Percentiles rank a stretch among this genome's conserved stretches.
Evolutionary conservation across 2,113 vertebrate genomes (phyloP).

Genomic region (Chrysemys picta): DNA sequence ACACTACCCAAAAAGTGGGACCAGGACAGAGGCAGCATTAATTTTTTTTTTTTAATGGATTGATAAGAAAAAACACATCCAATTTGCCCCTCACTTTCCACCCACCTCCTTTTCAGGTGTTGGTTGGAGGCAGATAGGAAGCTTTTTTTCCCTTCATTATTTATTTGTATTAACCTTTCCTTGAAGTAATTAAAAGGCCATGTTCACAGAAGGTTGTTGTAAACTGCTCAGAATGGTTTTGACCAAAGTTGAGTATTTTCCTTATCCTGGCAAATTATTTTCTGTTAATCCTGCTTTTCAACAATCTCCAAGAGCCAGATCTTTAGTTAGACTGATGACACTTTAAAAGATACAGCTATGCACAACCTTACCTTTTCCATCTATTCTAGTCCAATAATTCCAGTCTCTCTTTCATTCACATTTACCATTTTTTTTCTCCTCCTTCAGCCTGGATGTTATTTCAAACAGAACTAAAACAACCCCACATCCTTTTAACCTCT

Average conservation of each 20-base stretch:
- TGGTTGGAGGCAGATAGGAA: slow-evolving; percentile 29
- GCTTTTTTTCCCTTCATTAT: not conserved
- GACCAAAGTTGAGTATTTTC: slow-evolving; percentile 22
- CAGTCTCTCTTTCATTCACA: slow-evolving; percentile 62
- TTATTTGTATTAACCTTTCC: slow-evolving; percentile 58
- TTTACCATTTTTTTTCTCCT: slow-evolving; percentile 64
- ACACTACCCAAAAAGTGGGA: slow-evolving; percentile 12
- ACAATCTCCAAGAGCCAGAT: not conserved
- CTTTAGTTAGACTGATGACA: slow-evolving; percentile 19
- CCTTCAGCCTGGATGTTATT: slow-evolving; percentile 59
- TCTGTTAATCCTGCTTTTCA: slow-evolving; percentile 47
- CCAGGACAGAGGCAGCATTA: not conserved
- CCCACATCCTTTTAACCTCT: slow-evolving; percentile 43
- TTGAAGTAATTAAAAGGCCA: slow-evolving; percentile 45
- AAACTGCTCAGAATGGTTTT: slow-evolving; percentile 44
- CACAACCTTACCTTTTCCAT: slow-evolving; percentile 68
- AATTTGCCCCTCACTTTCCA: not conserved
- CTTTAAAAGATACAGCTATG: not conserved
- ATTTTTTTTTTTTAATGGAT: not conserved
- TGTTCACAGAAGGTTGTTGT: slow-evolving; percentile 32
- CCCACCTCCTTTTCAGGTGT: slow-evolving; percentile 29
- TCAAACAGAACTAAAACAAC: slow-evolving; percentile 57
- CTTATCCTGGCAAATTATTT: slow-evolving; percentile 47
- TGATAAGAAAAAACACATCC: slow-evolving; percentile 45
- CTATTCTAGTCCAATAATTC: slow-evolving; percentile 31